Evolutionary conservation across 92 coral and sea anemone species (phyloP).

Genomic region (Palythoa grandis): DNA sequence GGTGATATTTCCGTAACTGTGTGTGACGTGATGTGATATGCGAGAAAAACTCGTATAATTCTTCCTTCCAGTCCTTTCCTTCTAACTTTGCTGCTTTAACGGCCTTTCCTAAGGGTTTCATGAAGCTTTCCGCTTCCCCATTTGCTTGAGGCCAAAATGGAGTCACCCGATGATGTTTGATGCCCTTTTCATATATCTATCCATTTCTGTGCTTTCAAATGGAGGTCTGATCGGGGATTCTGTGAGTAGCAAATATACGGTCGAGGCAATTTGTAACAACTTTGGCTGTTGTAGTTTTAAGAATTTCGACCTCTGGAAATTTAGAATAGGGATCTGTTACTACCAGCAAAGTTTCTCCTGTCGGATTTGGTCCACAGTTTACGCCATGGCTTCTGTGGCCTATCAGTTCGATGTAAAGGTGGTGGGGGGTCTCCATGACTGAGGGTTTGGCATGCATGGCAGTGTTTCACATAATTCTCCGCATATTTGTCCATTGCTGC

Average conservation of each 20-base stretch:
- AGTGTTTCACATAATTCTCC: slow-evolving; percentile 12
- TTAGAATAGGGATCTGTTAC: background rate
- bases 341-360: background rate
- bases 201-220: background rate
- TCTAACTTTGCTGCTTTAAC: slow-evolving; percentile 30
- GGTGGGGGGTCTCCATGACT: slow-evolving; percentile 30
- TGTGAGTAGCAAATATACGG: background rate
- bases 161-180: slow-evolving; percentile 11
- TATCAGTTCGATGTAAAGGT: slow-evolving; percentile 11
- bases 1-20: slow-evolving; percentile 34
- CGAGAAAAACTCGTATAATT: slow-evolving; percentile 34
- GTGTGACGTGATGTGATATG: slow-evolving; percentile 48
- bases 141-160: slow-evolving; percentile 44
- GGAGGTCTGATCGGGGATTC: background rate
- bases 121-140: slow-evolving; percentile 35
- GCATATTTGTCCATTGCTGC: slow-evolving; percentile 2
- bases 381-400: background rate
- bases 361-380: background rate
- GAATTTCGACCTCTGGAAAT: background rate
- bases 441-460: slow-evolving; percentile 9
- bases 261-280: background rate
- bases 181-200: slow-evolving; percentile 17
- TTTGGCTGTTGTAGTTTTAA: background rate
- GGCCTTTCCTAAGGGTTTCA: slow-evolving; percentile 34
- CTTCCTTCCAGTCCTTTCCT: slow-evolving; percentile 36